Conservation (phyloP, 2,797 vertebrate genomes). For the Rachycentron canadum region DNA sequence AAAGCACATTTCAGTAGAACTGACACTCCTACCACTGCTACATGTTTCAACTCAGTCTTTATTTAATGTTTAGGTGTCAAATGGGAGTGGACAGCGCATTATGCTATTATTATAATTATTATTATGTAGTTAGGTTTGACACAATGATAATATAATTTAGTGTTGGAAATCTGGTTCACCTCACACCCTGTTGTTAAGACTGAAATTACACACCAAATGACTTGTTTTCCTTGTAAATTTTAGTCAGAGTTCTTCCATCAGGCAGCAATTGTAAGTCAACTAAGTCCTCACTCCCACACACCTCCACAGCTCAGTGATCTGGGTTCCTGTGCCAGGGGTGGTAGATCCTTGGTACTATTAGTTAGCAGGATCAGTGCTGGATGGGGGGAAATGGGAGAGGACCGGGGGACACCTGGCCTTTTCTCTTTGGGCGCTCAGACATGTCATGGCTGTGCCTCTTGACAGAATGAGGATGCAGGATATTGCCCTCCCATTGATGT, state of each 20-base stretch:
- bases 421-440: slow-evolving; percentile 81
- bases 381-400: slow-evolving; percentile 36
- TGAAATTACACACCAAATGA: slow-evolving; percentile 15
- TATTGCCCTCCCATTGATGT: slow-evolving; percentile 80
- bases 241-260: slow-evolving; percentile 36
- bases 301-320: slow-evolving; percentile 73
- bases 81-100: background rate
- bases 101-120: background rate
- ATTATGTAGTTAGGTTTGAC: slow-evolving; percentile 9
- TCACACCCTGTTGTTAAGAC: slow-evolving; percentile 23
- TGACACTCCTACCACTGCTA: slow-evolving; percentile 36
- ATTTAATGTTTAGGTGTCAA: slow-evolving; percentile 33
- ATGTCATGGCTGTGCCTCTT: slow-evolving; percentile 68
- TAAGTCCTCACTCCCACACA: slow-evolving; percentile 53
- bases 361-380: slow-evolving; percentile 67
- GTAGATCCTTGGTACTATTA: slow-evolving; percentile 67
- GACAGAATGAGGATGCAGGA: slow-evolving; percentile 78
- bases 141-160: slow-evolving; percentile 15
- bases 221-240: slow-evolving; percentile 37
- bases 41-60: slow-evolving; percentile 21
- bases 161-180: slow-evolving; percentile 16
- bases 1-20: slow-evolving; percentile 50
- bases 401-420: slow-evolving; percentile 75
- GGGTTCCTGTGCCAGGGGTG: slow-evolving; percentile 73
- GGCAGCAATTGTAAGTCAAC: slow-evolving; percentile 52